Conservation (phyloP, 2,888 invertebrate genomes). For the Odontomyia ornata region DNA sequence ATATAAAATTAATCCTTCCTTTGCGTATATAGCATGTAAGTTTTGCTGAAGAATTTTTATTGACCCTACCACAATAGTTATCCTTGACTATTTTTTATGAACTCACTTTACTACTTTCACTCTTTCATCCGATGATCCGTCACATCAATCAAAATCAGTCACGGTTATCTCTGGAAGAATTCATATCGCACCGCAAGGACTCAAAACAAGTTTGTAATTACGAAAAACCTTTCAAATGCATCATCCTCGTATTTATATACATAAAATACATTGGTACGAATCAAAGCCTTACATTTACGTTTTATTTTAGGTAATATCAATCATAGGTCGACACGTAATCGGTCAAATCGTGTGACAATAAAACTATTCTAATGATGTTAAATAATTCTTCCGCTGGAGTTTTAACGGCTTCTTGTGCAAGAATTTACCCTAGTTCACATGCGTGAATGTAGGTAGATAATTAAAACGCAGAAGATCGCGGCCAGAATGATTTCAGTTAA, state of each 20-base stretch:
- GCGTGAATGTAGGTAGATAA: constrained; percentile 22
- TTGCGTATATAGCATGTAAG: too few relatives aligned
- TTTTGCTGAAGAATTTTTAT: too few relatives aligned
- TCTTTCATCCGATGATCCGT: background rate
- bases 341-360: constrained; percentile 46
- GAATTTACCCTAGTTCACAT: background rate
- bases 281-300: background rate
- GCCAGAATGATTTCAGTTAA: background rate
- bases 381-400: constrained; percentile 2
- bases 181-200: constrained; percentile 33
- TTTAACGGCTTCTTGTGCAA: constrained; percentile 16
- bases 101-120: background rate
- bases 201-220: constrained; percentile 42
- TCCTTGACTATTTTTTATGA: background rate
- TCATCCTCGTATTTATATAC: background rate
- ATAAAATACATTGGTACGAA: background rate
- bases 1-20: too few relatives aligned
- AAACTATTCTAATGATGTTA: constrained; percentile 43
- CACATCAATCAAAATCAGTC: constrained; percentile 46
- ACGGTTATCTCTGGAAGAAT: constrained; percentile 11
- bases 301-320: constrained; percentile 34
- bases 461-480: constrained; percentile 15
- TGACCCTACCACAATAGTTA: too few relatives aligned
- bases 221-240: background rate
- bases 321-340: constrained; percentile 46